These are phyloP conservation scores for Sycophila sp. DNA, from an alignment of 1,140 invertebrate genomes.

Conservation along the genomic window DNA sequence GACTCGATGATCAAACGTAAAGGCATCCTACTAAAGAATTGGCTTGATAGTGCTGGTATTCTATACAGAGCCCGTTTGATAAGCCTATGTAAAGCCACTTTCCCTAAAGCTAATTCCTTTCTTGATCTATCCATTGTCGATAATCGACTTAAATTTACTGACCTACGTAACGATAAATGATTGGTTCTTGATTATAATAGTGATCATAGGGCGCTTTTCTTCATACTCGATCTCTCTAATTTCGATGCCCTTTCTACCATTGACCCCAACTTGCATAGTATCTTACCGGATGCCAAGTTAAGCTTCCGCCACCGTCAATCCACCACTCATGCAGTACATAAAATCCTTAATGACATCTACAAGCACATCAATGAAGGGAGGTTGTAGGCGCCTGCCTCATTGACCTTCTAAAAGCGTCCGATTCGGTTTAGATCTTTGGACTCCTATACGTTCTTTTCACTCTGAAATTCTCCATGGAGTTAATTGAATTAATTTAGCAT, in stretches of 20 bases:
- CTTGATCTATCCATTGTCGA: neutral
- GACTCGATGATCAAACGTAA: too few species aligned
- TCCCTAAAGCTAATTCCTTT: neutral
- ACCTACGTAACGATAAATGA: neutral
- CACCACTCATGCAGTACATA: conserved; percentile 34
- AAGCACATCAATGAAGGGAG: too few species aligned
- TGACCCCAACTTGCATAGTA: conserved; percentile 10
- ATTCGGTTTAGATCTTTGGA: too few species aligned
- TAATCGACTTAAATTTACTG: neutral
- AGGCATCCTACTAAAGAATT: too few species aligned
- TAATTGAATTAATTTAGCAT: neutral
- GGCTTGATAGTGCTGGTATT: too few species aligned
- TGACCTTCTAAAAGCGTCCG: too few species aligned
- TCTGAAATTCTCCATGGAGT: too few species aligned
- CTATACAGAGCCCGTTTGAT: too few species aligned
- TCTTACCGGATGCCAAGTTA: conserved; percentile 41
- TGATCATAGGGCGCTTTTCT: neutral
- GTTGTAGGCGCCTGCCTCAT: too few species aligned
- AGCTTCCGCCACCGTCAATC: conserved; percentile 38
- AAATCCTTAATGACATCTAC: conserved; percentile 13
- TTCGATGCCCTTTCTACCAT: neutral
- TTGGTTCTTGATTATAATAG: neutral
- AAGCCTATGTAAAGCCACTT: too few species aligned
- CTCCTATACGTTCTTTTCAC: too few species aligned
- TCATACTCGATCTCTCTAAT: too few species aligned